Percentiles rank a stretch among this genome's conserved stretches.
Evolutionary conservation across 2,797 vertebrate genomes (phyloP).

Genomic region (Stomatorhinus walkeri): DNA sequence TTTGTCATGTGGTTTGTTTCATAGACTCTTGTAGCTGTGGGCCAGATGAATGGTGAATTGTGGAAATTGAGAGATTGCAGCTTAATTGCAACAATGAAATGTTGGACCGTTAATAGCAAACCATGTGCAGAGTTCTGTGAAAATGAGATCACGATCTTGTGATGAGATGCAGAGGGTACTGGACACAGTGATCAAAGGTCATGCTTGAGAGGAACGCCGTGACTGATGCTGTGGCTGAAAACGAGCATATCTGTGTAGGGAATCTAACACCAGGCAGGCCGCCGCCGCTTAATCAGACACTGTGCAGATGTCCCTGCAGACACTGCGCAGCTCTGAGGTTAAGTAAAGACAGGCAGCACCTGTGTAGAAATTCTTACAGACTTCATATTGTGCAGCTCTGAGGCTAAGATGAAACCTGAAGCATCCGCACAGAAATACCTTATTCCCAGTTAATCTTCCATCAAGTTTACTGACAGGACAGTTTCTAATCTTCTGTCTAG

Average conservation of each 20-base stretch:
- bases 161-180: not conserved
- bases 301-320: not conserved
- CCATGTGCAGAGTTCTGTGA: not conserved
- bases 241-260: not conserved
- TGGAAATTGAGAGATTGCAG: not conserved
- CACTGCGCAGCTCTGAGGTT: slow-evolving; percentile 1
- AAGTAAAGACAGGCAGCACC: not conserved
- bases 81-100: slow-evolving; percentile 4
- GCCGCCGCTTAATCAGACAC: not conserved
- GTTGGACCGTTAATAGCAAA: not conserved
- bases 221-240: not conserved
- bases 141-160: not conserved
- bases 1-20: not conserved
- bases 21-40: not conserved
- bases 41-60: not conserved
- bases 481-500: not conserved
- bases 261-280: too few species aligned
- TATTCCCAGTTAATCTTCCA: not conserved
- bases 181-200: not conserved
- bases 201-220: not conserved
- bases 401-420: not conserved
- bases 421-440: not conserved
- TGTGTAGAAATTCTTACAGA: not conserved
- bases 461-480: not conserved
- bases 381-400: not conserved